phyloP scores from a whole-genome alignment of 2,113 vertebrate genomes.

The Hucho hucho region DNA sequence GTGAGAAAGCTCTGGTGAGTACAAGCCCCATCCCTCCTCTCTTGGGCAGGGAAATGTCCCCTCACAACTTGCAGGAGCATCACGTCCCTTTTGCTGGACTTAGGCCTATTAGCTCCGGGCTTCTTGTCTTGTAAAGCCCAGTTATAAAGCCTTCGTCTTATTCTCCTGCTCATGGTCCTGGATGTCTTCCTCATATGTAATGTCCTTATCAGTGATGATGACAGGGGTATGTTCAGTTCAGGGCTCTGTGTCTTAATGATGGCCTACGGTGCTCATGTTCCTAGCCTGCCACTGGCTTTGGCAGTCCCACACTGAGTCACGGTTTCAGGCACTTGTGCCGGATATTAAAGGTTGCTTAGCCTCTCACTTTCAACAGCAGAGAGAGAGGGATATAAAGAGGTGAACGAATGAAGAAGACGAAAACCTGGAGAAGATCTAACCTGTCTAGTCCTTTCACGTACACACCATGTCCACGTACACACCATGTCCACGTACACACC shows the following conservation, averaged over 20 bases:
- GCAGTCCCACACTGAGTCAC: background rate
- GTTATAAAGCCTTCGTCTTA: background rate
- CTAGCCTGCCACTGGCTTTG: background rate
- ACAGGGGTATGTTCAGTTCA: background rate
- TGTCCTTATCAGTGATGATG: background rate
- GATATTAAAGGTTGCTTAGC: background rate
- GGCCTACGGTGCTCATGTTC: background rate
- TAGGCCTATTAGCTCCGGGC: too few relatives aligned
- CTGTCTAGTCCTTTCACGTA: too few relatives aligned
- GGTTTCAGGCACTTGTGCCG: background rate
- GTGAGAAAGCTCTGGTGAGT: conserved; percentile 72
- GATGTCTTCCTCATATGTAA: background rate
- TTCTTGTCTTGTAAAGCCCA: too few relatives aligned
- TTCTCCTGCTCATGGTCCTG: background rate
- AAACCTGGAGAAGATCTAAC: too few relatives aligned
- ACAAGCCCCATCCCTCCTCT: background rate
- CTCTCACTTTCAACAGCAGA: background rate
- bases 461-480: too few relatives aligned
- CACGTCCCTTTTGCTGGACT: too few relatives aligned
- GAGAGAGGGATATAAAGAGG: background rate
- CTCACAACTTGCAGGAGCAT: background rate
- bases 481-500: too few relatives aligned
- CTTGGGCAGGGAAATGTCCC: too few relatives aligned
- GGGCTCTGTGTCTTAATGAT: background rate
- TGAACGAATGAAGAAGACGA: background rate